phyloP scores from a whole-genome alignment of 2,797 vertebrate species.

The Falco biarmicus region DNA sequence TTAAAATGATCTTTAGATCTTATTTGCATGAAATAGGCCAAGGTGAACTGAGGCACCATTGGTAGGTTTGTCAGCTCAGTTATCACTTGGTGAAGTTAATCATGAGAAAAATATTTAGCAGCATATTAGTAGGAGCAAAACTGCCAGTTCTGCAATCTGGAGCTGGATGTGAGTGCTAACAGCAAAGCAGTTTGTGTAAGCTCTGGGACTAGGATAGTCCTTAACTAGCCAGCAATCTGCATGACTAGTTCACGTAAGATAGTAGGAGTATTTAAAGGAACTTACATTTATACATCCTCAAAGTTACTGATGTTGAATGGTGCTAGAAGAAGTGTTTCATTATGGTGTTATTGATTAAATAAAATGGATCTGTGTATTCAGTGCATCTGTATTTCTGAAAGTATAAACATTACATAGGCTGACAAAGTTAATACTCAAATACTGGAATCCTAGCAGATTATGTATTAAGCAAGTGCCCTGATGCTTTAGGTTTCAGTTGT shows the following conservation, averaged over 20 bases:
- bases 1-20: not conserved
- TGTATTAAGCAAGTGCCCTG: not conserved
- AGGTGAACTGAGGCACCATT: not conserved
- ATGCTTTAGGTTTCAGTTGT: not conserved
- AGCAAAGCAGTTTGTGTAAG: slow-evolving; percentile 12
- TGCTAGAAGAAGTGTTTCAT: not conserved
- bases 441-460: not conserved
- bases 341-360: not conserved
- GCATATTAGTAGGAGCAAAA: slow-evolving; percentile 55
- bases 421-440: not conserved
- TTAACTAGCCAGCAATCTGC: slow-evolving; percentile 10
- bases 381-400: not conserved
- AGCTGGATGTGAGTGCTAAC: not conserved
- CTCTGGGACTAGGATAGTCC: slow-evolving; percentile 30
- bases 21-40: not conserved
- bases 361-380: not conserved
- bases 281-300: not conserved
- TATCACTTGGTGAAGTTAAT: slow-evolving; percentile 55
- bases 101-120: slow-evolving; percentile 58
- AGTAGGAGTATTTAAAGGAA: not conserved
- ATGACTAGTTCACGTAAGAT: not conserved
- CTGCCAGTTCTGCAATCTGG: slow-evolving; percentile 32
- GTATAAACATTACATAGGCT: not conserved
- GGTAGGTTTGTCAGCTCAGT: slow-evolving; percentile 15
- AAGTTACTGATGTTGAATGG: not conserved